Conservation (phyloP, 1,140 invertebrate species). For the Ceratina australensis region DNA sequence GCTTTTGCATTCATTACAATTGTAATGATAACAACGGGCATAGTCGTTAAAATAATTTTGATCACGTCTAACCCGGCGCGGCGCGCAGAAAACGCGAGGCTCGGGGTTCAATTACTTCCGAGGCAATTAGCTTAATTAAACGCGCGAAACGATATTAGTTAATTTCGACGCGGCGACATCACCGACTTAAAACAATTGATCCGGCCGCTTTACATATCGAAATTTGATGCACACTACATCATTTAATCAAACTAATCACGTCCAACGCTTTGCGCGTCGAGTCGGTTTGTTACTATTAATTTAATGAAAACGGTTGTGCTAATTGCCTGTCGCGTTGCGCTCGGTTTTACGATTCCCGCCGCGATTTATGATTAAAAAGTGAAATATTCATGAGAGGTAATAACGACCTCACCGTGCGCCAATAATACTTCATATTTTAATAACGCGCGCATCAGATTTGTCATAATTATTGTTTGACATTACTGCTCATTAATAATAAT, state of each 20-base stretch:
- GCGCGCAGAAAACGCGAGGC: not conserved
- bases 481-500: too few species aligned
- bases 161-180: too few species aligned
- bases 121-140: constrained; percentile 12
- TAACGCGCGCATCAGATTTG: too few species aligned
- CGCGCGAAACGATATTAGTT: not conserved
- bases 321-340: not conserved
- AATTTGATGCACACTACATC: not conserved
- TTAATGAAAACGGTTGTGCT: not conserved
- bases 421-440: too few species aligned
- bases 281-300: not conserved
- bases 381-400: too few species aligned
- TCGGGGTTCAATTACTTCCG: not conserved
- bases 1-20: not conserved
- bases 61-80: not conserved
- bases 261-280: not conserved
- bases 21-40: too few species aligned
- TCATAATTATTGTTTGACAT: too few species aligned
- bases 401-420: too few species aligned
- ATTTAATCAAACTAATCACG: constrained; percentile 22
- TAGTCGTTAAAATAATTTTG: not conserved
- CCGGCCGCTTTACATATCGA: not conserved
- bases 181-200: constrained; percentile 5
- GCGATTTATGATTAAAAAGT: too few species aligned
- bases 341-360: not conserved